A percentile compares a stretch with the other conserved stretches of the same genome.
phyloP scores from a whole-genome alignment of 2,797 vertebrate genomes.

The Chelonia mydas region DNA sequence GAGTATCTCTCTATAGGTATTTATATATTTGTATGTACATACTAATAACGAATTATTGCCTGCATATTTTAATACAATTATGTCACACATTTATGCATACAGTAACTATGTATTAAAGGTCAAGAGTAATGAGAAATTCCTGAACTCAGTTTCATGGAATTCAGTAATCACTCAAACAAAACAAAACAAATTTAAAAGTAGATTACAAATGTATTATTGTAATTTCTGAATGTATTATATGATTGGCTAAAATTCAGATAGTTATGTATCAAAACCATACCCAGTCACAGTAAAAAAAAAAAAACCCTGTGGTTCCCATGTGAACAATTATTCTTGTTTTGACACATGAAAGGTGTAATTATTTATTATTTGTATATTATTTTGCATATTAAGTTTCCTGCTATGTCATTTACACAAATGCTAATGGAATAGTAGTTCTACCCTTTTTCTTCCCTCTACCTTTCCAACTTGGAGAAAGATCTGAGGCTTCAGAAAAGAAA shows the following conservation, averaged over 20 bases:
- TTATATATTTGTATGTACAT: neutral
- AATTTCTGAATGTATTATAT: neutral
- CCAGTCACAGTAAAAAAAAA: neutral
- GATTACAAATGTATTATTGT: neutral
- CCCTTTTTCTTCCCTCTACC: neutral
- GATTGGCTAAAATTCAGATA: neutral
- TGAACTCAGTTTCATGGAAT: neutral
- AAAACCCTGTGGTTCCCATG: neutral
- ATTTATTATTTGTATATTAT: neutral
- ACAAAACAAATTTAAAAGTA: fast-evolving
- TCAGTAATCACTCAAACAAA: neutral
- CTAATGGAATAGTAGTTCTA: neutral
- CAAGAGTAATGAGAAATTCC: neutral
- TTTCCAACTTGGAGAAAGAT: neutral
- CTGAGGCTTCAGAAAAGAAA: neutral
- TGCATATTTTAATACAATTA: neutral
- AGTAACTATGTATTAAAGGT: neutral
- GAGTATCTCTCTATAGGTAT: neutral
- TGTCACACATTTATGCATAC: neutral
- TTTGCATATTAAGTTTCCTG: neutral
- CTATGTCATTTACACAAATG: neutral
- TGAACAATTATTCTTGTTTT: neutral
- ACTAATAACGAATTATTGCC: neutral
- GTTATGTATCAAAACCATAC: neutral
- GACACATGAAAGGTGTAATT: neutral